Conservation (phyloP, 2,888 invertebrate genomes). For the Torymus aiolomorphi region DNA sequence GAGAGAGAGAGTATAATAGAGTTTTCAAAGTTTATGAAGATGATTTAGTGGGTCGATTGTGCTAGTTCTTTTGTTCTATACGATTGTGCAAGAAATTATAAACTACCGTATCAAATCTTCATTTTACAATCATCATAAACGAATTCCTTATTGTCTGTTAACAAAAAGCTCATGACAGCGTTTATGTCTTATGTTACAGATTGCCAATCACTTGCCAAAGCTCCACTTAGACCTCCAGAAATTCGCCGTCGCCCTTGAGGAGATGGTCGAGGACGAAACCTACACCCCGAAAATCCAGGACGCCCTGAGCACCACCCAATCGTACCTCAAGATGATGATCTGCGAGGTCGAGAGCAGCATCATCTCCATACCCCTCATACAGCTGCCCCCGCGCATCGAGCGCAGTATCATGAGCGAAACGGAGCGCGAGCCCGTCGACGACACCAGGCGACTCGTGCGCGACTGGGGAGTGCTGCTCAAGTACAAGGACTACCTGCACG, state of each 20-base stretch:
- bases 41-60: not conserved
- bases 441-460: slow-evolving; percentile 71
- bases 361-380: slow-evolving; percentile 61
- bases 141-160: too few species aligned
- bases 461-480: slow-evolving; percentile 74
- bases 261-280: slow-evolving; percentile 75
- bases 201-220: slow-evolving; percentile 78
- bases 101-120: too few species aligned
- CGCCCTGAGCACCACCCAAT: slow-evolving; percentile 71
- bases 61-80: not conserved
- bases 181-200: slow-evolving; percentile 73
- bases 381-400: slow-evolving; percentile 66
- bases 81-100: too few species aligned
- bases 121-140: too few species aligned
- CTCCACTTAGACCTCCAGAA: slow-evolving; percentile 78
- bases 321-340: slow-evolving; percentile 74
- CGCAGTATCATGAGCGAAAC: slow-evolving; percentile 70
- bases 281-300: slow-evolving; percentile 73
- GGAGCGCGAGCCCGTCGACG: slow-evolving; percentile 70
- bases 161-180: not conserved
- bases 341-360: slow-evolving; percentile 79
- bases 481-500: slow-evolving; percentile 73
- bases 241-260: slow-evolving; percentile 76
- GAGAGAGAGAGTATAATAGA: not conserved
- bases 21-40: slow-evolving; percentile 8